phyloP scores from a whole-genome alignment of 2,113 vertebrate species.

The Aegypius monachus region DNA sequence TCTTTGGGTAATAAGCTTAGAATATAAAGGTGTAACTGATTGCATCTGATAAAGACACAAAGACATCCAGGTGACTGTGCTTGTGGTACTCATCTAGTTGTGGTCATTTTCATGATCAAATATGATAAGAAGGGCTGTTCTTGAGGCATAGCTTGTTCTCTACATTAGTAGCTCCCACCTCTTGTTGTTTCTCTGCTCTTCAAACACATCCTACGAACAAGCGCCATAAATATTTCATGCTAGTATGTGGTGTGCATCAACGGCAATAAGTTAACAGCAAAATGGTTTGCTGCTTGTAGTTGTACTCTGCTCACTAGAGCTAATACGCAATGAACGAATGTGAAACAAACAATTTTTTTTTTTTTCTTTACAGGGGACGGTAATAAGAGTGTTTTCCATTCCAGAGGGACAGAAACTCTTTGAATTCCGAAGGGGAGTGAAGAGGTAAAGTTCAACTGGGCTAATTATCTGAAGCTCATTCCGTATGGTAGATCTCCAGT shows the following conservation, averaged over 20 bases:
- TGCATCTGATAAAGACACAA: background rate
- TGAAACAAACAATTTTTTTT: background rate
- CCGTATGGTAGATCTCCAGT: background rate
- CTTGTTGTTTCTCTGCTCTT: background rate
- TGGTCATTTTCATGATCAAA: background rate
- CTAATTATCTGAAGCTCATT: background rate
- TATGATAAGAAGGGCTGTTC: background rate
- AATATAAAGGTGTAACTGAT: background rate
- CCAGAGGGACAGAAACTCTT: constrained; percentile 98
- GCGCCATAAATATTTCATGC: constrained; percentile 27
- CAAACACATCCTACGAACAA: background rate
- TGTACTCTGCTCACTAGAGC: background rate
- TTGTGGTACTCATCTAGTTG: background rate
- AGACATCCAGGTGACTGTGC: background rate
- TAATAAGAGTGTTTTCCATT: constrained; percentile 98
- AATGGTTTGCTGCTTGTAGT: background rate
- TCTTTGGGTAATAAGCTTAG: background rate
- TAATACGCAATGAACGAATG: background rate
- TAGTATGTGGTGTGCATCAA: background rate
- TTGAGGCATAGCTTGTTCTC: background rate
- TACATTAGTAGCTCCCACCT: background rate
- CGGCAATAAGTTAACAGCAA: background rate
- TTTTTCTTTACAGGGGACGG: constrained; percentile 83
- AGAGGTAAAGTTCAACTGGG: constrained; percentile 78
- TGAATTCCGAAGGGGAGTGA: constrained; percentile 97